Percentiles rank a stretch among this genome's conserved stretches.
Evolutionary conservation across 2,888 invertebrate genomes (phyloP).

Genomic region (Monochamus alternatus): DNA sequence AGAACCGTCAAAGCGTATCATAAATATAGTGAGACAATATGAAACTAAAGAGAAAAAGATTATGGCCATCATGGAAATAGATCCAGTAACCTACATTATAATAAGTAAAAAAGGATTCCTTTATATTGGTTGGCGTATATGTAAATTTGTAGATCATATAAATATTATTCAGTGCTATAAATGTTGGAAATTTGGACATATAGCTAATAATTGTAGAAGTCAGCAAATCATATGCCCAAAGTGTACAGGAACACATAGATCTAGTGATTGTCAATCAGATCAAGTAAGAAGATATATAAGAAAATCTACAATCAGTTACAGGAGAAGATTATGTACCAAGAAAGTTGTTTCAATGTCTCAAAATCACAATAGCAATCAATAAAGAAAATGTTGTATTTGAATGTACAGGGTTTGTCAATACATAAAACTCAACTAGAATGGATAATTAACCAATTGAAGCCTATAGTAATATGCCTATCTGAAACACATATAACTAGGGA

Average conservation of each 20-base stretch:
- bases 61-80: background rate
- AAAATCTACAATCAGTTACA: constrained; percentile 21
- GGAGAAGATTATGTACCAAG: background rate
- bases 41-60: constrained; percentile 8
- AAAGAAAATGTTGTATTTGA: constrained; percentile 19
- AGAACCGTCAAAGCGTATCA: background rate
- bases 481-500: constrained; percentile 35
- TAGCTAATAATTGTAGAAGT: constrained; percentile 22
- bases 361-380: constrained; percentile 28
- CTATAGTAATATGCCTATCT: constrained; percentile 8
- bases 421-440: constrained; percentile 24
- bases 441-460: constrained; percentile 13
- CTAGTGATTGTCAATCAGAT: constrained; percentile 7
- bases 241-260: constrained; percentile 27
- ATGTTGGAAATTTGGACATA: constrained; percentile 34
- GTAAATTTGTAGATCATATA: constrained; percentile 13
- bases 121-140: constrained; percentile 30
- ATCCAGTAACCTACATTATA: background rate
- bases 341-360: background rate
- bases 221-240: constrained; percentile 21
- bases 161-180: constrained; percentile 27
- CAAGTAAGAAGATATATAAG: constrained; percentile 18
- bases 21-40: background rate
- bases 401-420: constrained; percentile 29
- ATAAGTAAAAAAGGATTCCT: constrained; percentile 10